Percentiles rank a stretch among this genome's conserved stretches.
Evolutionary conservation across 2,888 invertebrate genomes (phyloP).

Genomic region (Timandra comae): DNA sequence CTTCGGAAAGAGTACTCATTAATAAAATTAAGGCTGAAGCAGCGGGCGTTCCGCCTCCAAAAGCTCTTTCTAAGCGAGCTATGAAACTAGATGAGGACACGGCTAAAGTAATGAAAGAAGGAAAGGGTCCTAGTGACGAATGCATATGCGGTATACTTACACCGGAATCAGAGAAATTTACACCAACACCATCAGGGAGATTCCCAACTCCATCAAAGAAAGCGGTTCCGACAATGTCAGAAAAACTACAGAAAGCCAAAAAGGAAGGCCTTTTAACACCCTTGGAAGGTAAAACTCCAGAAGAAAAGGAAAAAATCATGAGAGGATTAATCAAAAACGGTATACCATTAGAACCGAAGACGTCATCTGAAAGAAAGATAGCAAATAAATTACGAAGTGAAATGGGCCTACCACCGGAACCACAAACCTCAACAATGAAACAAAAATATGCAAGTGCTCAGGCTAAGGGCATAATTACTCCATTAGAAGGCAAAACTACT

Average conservation of each 20-base stretch:
- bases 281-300: constrained; percentile 27
- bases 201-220: no score
- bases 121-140: constrained; percentile 29
- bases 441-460: constrained; percentile 19
- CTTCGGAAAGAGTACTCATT: constrained; percentile 18
- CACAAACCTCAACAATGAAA: constrained; percentile 20
- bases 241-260: constrained; percentile 20
- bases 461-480: constrained; percentile 17
- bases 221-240: no score
- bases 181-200: no score
- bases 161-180: constrained; percentile 24
- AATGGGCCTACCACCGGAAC: constrained; percentile 26
- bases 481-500: constrained; percentile 21
- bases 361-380: constrained; percentile 25
- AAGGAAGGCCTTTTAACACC: constrained; percentile 29
- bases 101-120: constrained; percentile 27
- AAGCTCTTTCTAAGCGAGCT: constrained; percentile 14
- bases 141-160: constrained; percentile 30
- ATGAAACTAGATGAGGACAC: constrained; percentile 24
- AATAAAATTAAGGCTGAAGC: constrained; percentile 12
- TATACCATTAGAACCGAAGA: constrained; percentile 19
- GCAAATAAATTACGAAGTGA: constrained; percentile 21
- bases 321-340: constrained; percentile 13
- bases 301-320: constrained; percentile 23
- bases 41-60: background rate